Percentiles rank a stretch among this genome's conserved stretches.
These are phyloP conservation scores for Drosophila novamexicana DNA, from an alignment of 1,140 invertebrate species.

Conservation along the genomic window DNA sequence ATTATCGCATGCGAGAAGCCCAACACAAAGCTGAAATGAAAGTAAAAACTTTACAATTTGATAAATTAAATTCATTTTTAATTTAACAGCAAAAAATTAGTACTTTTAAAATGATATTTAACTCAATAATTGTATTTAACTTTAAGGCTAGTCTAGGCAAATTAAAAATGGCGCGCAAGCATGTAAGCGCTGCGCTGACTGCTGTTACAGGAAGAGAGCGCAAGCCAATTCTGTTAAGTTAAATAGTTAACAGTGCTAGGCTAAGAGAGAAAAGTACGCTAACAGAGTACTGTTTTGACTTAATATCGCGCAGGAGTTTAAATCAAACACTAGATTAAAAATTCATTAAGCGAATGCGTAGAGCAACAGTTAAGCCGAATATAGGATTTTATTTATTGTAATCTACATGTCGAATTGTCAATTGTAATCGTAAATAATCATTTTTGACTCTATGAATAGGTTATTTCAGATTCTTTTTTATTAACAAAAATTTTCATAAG, in stretches of 20 bases:
- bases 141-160: background rate
- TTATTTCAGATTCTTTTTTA: background rate
- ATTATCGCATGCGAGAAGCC: conserved; percentile 44
- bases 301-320: conserved; percentile 18
- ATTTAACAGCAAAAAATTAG: too few species aligned
- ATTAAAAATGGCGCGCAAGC: conserved; percentile 26
- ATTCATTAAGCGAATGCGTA: conserved; percentile 13
- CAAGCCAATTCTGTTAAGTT: conserved; percentile 6
- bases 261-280: background rate
- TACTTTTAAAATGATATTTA: too few species aligned
- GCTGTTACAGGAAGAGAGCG: conserved; percentile 12
- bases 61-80: too few species aligned
- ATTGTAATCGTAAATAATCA: background rate
- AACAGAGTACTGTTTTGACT: conserved; percentile 3
- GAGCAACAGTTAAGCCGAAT: background rate
- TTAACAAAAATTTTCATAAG: too few species aligned
- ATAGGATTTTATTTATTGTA: background rate
- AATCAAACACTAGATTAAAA: conserved; percentile 28
- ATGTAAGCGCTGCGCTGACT: conserved; percentile 11
- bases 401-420: background rate
- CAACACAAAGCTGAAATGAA: background rate
- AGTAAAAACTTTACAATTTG: background rate
- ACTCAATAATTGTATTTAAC: too few species aligned
- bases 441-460: background rate
- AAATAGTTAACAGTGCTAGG: conserved; percentile 18